phyloP scores from a whole-genome alignment of 2,888 invertebrate genomes.

The Pogonocherus hispidulus region DNA sequence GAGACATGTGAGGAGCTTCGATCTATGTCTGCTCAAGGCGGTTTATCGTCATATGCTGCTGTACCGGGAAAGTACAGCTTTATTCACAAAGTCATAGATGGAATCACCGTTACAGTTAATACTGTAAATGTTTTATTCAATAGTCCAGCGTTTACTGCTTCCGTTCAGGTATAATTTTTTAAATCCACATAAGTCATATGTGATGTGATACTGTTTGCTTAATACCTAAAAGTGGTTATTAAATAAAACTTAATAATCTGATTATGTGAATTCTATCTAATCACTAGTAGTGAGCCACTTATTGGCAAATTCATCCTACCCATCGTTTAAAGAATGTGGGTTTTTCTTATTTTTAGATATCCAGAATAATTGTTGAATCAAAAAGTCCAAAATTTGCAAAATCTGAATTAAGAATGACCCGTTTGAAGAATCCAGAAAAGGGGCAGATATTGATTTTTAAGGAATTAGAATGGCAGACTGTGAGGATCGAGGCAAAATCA shows the following conservation, averaged over 20 bases:
- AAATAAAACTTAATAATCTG: no score
- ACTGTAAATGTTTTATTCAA: constrained; percentile 94
- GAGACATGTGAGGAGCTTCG: constrained; percentile 93
- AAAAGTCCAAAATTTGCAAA: constrained; percentile 92
- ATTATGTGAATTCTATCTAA: no score
- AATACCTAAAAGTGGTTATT: no score
- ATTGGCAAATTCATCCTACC: no score
- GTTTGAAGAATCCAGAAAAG: constrained; percentile 89
- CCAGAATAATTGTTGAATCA: constrained; percentile 93
- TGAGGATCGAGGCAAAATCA: constrained; percentile 94
- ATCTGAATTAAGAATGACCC: constrained; percentile 89
- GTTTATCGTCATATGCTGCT: constrained; percentile 71
- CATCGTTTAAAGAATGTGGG: no score
- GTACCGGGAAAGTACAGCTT: constrained; percentile 84
- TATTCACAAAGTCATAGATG: constrained; percentile 96
- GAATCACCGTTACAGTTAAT: constrained; percentile 96
- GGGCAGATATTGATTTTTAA: constrained; percentile 96
- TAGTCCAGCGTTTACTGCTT: constrained; percentile 95
- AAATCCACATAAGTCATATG: no score
- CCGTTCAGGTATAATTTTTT: constrained; percentile 85
- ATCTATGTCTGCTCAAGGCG: constrained; percentile 73
- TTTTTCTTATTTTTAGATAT: constrained; percentile 75
- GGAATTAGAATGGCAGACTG: constrained; percentile 97
- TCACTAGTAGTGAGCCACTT: no score
- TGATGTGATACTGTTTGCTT: no score